phyloP scores from a whole-genome alignment of 2,113 vertebrate genomes.

The Apaloderma vittatum region DNA sequence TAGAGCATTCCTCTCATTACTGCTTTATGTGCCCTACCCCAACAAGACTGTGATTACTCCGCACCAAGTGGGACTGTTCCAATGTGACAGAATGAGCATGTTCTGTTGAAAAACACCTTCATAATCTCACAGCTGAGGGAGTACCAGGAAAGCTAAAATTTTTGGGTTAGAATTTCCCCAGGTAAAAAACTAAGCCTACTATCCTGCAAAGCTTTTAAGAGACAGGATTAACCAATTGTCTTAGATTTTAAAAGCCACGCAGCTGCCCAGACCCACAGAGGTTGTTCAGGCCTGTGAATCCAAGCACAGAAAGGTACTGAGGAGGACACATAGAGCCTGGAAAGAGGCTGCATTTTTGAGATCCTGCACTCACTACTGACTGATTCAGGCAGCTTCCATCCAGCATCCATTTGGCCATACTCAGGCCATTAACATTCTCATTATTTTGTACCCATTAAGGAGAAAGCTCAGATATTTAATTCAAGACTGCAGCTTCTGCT shows the following conservation, averaged over 20 bases:
- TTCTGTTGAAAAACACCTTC: not conserved
- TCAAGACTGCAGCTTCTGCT: not conserved
- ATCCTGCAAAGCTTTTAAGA: not conserved
- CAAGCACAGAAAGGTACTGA: not conserved
- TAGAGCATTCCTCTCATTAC: not conserved
- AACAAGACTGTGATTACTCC: not conserved
- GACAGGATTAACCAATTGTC: not conserved
- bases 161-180: not conserved
- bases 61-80: not conserved
- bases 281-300: not conserved
- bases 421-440: not conserved
- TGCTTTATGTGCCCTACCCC: not conserved
- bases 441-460: not conserved
- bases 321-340: not conserved
- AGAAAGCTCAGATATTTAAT: not conserved
- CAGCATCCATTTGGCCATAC: not conserved
- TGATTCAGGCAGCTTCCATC: not conserved
- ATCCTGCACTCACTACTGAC: not conserved
- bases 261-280: not conserved
- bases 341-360: not conserved
- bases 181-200: not conserved
- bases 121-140: not conserved
- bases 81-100: fast-evolving
- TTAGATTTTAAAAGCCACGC: not conserved
- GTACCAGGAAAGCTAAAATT: not conserved